Evolutionary conservation across 64 coral and sea anemone genomes (phyloP), one percentile per base, ranked within the genome.

Genomic region (Porites lutea): DNA sequence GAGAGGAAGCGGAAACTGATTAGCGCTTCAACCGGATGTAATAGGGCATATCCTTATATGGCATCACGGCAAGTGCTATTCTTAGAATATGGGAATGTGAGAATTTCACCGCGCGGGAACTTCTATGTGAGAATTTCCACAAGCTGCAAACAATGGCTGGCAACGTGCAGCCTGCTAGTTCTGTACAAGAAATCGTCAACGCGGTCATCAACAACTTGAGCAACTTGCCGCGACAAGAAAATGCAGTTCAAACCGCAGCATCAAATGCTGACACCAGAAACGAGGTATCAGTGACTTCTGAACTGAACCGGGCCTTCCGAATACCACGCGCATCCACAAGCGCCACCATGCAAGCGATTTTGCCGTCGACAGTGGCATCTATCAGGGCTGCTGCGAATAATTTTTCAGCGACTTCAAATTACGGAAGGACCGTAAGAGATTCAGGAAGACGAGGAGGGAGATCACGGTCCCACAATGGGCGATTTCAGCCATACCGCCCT

Each of bases 341-440:
- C 71, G 6, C 71, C 8, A 73, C 44, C 71, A 27, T 73, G 71
- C 71, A 73, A 37, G 71, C 53, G 37, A 71, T n/a, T 71, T 71
- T 71, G 68, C 68, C 68, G 16, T 71, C 68, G n/a, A 71, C 68
- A 21, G 68, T 22, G n/a, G 68, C 68, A 71, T 71, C 68, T 71
- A 46, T 71, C 10, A 79, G 76, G n/a, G 76, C 76, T 79, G 50
- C 52, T 79, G 51, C 76, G 5, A 79, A 3, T 79, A 79, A 79
- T 0, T 79, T 79, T 79, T 79, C n/a, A 21, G 50, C 16, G 15
- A 79, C 50, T 79, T 79, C 76, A 15, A 79, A 79, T 79, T 59
- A 79, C 50, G 16, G 76, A 79, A 79, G 76, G 19, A 54, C 49
- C 47, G 65, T 15, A 68, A 71, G 68, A 71, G 68, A 71, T n/a